A percentile compares a stretch with the other conserved stretches of the same genome.
Conservation (phyloP, 2,888 invertebrate species). For the Campoplex capitator region DNA sequence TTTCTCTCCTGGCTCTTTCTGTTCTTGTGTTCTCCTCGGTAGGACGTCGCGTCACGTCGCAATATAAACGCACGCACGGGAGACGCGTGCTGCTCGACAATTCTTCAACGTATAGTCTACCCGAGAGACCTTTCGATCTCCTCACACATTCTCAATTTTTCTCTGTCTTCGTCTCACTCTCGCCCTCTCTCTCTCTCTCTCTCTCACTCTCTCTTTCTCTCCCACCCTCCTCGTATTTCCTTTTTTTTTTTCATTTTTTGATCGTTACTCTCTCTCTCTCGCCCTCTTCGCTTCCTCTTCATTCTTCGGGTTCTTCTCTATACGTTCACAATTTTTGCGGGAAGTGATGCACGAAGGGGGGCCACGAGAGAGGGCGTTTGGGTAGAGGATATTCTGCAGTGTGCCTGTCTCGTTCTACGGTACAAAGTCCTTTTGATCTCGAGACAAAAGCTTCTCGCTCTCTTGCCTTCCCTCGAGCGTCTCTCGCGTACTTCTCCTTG, state of each 20-base stretch:
- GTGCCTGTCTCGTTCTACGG: constrained; percentile 48
- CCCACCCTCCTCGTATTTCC: constrained; percentile 10
- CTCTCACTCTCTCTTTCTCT: constrained; percentile 11
- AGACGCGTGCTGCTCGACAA: constrained; percentile 44
- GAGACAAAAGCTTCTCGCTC: constrained; percentile 75
- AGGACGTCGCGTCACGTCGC: constrained; percentile 49
- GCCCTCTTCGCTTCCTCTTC: constrained; percentile 49
- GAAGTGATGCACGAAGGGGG: constrained; percentile 28
- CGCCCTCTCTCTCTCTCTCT: constrained; percentile 1
- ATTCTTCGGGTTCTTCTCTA: constrained; percentile 51
- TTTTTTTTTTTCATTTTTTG: background rate
- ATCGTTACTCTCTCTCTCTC: constrained; percentile 31
- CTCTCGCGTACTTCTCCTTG: constrained; percentile 42
- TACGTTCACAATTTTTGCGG: constrained; percentile 78
- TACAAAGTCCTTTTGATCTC: constrained; percentile 76
- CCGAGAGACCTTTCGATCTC: constrained; percentile 54
- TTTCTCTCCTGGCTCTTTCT: constrained; percentile 26
- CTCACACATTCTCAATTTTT: constrained; percentile 36
- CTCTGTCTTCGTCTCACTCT: constrained; percentile 3
- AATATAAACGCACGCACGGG: constrained; percentile 47
- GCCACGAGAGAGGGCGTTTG: constrained; percentile 65
- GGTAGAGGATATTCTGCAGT: constrained; percentile 58
- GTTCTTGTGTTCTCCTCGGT: constrained; percentile 13
- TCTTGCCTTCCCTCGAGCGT: constrained; percentile 68
- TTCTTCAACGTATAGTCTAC: constrained; percentile 54